Evolutionary conservation across 2,797 vertebrate genomes (phyloP).

Genomic region (Scarus forsteni): DNA sequence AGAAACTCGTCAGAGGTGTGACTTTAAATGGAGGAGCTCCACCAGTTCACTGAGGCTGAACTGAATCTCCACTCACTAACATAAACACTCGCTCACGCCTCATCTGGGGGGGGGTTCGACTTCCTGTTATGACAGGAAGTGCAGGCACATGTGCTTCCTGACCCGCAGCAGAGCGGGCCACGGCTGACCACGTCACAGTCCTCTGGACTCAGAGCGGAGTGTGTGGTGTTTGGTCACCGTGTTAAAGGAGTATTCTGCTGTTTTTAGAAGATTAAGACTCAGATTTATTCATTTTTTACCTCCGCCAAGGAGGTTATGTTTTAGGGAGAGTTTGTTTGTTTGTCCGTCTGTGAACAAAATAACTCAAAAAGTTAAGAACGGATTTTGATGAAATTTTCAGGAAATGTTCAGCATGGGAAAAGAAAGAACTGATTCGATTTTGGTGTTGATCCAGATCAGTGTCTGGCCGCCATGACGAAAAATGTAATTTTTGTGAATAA

Average conservation of each 20-base stretch:
- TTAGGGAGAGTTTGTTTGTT: no score
- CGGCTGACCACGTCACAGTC: constrained; percentile 86
- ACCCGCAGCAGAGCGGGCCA: constrained; percentile 82
- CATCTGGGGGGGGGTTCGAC: constrained; percentile 70
- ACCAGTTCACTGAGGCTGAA: constrained; percentile 5
- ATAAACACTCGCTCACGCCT: constrained; percentile 10
- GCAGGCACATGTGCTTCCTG: constrained; percentile 97
- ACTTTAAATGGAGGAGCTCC: no score
- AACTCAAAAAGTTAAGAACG: no score
- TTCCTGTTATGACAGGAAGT: constrained; percentile 99
- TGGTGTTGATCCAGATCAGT: no score
- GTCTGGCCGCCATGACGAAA: no score
- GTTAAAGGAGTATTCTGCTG: not conserved
- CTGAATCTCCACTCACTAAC: constrained; percentile 14
- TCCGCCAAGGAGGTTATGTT: no score
- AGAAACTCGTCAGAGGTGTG: no score
- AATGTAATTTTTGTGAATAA: no score
- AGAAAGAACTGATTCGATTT: no score
- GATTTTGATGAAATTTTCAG: no score
- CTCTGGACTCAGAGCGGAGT: constrained; percentile 27
- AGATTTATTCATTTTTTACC: not conserved
- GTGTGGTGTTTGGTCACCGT: not conserved
- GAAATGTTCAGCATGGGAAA: no score
- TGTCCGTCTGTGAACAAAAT: no score
- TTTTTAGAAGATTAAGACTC: not conserved